These are phyloP conservation scores for Leptodactylus fallax DNA, from an alignment of 2,797 vertebrate genomes.

Conservation along the genomic window DNA sequence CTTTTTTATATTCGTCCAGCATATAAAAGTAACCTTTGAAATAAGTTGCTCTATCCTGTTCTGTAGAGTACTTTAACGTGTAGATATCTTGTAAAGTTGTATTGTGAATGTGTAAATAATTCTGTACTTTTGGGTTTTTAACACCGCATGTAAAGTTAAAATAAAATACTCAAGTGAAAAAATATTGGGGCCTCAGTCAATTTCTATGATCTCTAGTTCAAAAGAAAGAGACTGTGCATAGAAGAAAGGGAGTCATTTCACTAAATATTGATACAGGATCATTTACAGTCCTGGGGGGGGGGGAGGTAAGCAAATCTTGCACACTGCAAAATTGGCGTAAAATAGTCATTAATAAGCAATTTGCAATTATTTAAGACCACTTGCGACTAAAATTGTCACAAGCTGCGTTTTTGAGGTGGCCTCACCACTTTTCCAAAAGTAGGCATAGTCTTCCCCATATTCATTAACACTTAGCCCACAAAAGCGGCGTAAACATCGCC, in stretches of 20 bases:
- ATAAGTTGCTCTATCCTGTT: constrained; percentile 89
- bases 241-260: not conserved
- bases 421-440: no score
- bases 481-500: no score
- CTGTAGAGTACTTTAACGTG: constrained; percentile 94
- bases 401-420: no score
- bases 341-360: no score
- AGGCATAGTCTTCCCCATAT: no score
- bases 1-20: constrained; percentile 91
- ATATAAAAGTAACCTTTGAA: constrained; percentile 87
- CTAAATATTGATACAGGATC: not conserved
- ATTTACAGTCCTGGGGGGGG: no score
- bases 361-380: no score
- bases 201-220: not conserved
- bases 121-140: constrained; percentile 94
- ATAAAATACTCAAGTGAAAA: constrained; percentile 90
- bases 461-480: no score
- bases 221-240: not conserved
- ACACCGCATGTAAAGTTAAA: constrained; percentile 99
- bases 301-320: no score
- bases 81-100: constrained; percentile 99
- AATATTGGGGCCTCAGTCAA: not conserved
- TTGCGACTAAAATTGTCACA: no score
- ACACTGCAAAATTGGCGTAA: no score
- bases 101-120: constrained; percentile 99